Evolutionary conservation across 2,888 invertebrate species (phyloP).

Genomic region (Megaustenia siamemsis): DNA sequence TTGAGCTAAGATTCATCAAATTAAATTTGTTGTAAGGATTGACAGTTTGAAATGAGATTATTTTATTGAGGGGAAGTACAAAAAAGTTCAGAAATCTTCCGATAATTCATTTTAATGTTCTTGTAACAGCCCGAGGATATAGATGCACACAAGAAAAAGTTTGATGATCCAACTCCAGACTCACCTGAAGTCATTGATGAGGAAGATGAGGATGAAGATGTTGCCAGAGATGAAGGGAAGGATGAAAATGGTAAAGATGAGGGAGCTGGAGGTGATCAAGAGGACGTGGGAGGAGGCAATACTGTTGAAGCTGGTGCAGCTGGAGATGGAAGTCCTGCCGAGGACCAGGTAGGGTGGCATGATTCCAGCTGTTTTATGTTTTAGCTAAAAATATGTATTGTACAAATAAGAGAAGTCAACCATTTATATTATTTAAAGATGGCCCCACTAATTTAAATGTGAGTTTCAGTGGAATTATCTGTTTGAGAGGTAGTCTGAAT

Average conservation of each 20-base stretch:
- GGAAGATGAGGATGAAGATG: constrained; percentile 29
- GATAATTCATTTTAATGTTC: neutral
- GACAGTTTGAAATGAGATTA: no score
- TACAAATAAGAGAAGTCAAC: no score
- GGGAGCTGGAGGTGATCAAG: constrained; percentile 20
- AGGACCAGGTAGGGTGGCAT: constrained; percentile 23
- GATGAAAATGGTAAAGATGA: constrained; percentile 24
- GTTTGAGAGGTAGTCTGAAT: no score
- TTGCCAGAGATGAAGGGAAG: neutral
- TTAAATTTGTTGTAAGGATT: no score
- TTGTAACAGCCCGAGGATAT: constrained; percentile 49
- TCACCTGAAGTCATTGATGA: constrained; percentile 14
- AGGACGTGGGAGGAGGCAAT: neutral
- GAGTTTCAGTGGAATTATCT: no score
- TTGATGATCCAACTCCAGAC: constrained; percentile 53
- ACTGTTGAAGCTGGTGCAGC: constrained; percentile 39
- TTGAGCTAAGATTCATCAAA: no score
- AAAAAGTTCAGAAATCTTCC: no score
- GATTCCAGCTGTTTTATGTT: neutral
- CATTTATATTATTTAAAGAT: no score
- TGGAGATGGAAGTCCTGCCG: constrained; percentile 37
- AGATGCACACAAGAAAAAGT: constrained; percentile 52
- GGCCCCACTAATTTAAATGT: no score
- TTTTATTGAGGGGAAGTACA: no score
- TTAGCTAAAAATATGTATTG: no score